Evolutionary conservation across 2,888 invertebrate genomes (phyloP).

Genomic region (Hymenopus coronatus): DNA sequence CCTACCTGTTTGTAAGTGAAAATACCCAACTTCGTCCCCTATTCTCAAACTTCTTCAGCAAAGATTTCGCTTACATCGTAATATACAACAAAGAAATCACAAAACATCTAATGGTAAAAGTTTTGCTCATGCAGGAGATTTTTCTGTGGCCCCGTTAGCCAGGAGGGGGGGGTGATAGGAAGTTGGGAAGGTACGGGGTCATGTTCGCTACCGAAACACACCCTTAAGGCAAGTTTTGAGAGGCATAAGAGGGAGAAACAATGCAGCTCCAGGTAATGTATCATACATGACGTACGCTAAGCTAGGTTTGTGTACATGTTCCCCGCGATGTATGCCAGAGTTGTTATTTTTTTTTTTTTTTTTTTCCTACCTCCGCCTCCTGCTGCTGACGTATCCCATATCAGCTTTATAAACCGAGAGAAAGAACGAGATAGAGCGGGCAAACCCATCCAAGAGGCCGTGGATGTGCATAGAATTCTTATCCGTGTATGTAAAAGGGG

Average conservation of each 20-base stretch:
- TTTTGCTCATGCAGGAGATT: not conserved
- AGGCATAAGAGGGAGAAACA: not conserved
- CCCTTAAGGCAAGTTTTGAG: slow-evolving; percentile 3
- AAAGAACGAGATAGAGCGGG: not conserved
- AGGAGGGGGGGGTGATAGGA: not conserved
- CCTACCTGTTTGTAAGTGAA: too few species aligned
- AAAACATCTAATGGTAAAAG: too few species aligned
- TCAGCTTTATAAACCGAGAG: not conserved
- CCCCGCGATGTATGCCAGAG: not conserved
- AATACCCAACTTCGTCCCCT: too few species aligned
- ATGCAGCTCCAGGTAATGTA: not conserved
- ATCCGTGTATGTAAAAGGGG: not conserved
- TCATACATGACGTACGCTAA: not conserved
- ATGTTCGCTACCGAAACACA: not conserved
- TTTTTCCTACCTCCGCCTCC: not conserved
- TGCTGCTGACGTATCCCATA: not conserved
- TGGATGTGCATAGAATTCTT: not conserved
- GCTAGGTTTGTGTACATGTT: not conserved
- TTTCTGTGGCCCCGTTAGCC: not conserved
- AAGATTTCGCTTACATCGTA: too few species aligned
- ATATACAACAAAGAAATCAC: too few species aligned
- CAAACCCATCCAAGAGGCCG: not conserved
- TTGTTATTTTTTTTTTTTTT: not conserved
- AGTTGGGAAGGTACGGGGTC: not conserved
- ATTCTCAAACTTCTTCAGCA: too few species aligned